phyloP scores from a whole-genome alignment of 2,113 vertebrate species.

The Vombatus ursinus region DNA sequence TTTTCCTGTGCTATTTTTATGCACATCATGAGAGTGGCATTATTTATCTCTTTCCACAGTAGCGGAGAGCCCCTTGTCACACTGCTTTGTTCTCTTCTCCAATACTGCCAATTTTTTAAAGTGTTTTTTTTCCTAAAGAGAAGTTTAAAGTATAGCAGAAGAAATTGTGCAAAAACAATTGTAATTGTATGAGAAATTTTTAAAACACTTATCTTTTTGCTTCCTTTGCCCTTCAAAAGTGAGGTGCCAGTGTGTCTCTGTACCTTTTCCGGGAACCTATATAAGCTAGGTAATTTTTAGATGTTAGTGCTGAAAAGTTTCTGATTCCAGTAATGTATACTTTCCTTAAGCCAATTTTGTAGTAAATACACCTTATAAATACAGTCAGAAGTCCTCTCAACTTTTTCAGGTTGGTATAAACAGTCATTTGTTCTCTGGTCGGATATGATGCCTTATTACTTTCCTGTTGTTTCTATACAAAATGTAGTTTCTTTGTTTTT shows the following conservation, averaged over 20 bases:
- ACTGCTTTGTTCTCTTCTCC: conserved; percentile 50
- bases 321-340: conserved; percentile 26
- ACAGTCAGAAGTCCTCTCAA: background rate
- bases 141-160: conserved; percentile 42
- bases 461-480: conserved; percentile 43
- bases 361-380: background rate
- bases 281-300: conserved; percentile 38
- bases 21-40: conserved; percentile 15
- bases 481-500: conserved; percentile 37
- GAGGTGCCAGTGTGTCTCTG: conserved; percentile 34
- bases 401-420: conserved; percentile 47
- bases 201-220: conserved; percentile 31
- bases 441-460: conserved; percentile 8
- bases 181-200: conserved; percentile 11
- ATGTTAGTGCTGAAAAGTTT: conserved; percentile 50
- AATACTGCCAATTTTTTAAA: conserved; percentile 47
- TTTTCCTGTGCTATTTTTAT: conserved; percentile 56
- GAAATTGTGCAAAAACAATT: conserved; percentile 28
- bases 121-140: conserved; percentile 51
- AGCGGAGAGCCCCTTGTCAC: conserved; percentile 1
- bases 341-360: conserved; percentile 57
- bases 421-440: background rate
- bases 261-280: conserved; percentile 43
- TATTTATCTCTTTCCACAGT: conserved; percentile 25
- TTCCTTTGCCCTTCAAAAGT: conserved; percentile 43